Evolutionary conservation across 1,140 invertebrate species (phyloP).

Genomic region (Antheraea mylitta): DNA sequence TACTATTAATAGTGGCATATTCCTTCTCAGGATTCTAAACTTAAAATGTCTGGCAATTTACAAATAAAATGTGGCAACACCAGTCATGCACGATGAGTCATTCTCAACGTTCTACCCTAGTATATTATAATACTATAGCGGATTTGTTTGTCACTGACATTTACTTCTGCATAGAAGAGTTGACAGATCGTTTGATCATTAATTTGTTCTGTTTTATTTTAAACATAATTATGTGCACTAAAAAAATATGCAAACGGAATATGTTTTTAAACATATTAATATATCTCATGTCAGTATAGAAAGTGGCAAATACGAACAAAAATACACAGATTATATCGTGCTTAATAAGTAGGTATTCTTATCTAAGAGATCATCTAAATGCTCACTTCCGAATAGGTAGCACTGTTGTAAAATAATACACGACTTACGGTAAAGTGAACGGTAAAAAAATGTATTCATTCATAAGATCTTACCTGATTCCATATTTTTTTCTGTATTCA

Average conservation of each 20-base stretch:
- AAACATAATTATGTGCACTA: too few relatives aligned
- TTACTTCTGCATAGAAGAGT: neutral
- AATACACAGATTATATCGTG: too few relatives aligned
- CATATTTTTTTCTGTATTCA: neutral
- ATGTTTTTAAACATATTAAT: too few relatives aligned
- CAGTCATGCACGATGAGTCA: neutral
- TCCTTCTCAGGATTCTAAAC: neutral
- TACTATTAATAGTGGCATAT: too few relatives aligned
- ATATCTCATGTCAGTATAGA: neutral
- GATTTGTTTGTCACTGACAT: neutral
- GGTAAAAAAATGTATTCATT: constrained; percentile 9
- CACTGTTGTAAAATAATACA: constrained; percentile 5
- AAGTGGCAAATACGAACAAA: neutral
- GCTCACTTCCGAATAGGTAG: constrained; percentile 3
- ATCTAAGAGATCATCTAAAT: neutral
- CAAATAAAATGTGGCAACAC: neutral
- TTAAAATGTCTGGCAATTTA: neutral
- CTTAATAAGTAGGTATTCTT: neutral
- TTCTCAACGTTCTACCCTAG: neutral
- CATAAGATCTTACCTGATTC: neutral
- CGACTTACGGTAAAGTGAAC: constrained; percentile 9
- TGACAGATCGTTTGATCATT: neutral
- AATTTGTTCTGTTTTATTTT: neutral
- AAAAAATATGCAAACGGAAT: too few relatives aligned
- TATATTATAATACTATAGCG: neutral